phyloP scores from a whole-genome alignment of 2,797 vertebrate genomes.

The Halcyon chelicuti region DNA sequence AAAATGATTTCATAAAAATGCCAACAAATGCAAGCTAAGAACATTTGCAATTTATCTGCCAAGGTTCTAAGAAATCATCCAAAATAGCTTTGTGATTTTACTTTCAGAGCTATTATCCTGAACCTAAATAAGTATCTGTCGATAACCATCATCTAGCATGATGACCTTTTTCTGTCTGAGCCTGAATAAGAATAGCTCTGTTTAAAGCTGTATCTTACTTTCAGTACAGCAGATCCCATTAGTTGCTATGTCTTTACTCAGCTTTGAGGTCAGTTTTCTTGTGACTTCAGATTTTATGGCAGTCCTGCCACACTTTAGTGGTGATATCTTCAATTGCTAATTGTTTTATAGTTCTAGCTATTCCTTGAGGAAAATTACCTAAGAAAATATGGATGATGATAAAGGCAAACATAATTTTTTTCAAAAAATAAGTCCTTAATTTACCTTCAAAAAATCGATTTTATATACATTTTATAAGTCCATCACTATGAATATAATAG shows the following conservation, averaged over 20 bases:
- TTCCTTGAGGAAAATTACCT: not conserved
- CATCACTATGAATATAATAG: not conserved
- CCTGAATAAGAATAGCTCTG: not conserved
- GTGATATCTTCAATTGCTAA: not conserved
- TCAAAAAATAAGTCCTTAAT: not conserved
- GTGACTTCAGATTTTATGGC: not conserved
- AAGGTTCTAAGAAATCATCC: constrained; percentile 11
- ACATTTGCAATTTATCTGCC: constrained; percentile 33
- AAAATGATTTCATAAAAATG: constrained; percentile 48
- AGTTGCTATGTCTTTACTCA: not conserved
- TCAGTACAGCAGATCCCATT: not conserved
- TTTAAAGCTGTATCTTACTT: not conserved
- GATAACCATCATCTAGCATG: not conserved
- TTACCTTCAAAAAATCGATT: not conserved
- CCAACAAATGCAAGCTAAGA: constrained; percentile 43
- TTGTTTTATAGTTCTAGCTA: not conserved
- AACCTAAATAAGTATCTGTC: constrained; percentile 31
- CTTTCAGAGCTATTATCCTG: constrained; percentile 41
- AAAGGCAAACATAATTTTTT: not conserved
- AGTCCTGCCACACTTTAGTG: not conserved
- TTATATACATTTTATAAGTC: not conserved
- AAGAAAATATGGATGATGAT: not conserved
- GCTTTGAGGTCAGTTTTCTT: not conserved
- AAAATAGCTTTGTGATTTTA: constrained; percentile 46
- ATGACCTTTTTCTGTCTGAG: not conserved